phyloP scores from a whole-genome alignment of 2,797 vertebrate genomes.

The Coendou prehensilis region DNA sequence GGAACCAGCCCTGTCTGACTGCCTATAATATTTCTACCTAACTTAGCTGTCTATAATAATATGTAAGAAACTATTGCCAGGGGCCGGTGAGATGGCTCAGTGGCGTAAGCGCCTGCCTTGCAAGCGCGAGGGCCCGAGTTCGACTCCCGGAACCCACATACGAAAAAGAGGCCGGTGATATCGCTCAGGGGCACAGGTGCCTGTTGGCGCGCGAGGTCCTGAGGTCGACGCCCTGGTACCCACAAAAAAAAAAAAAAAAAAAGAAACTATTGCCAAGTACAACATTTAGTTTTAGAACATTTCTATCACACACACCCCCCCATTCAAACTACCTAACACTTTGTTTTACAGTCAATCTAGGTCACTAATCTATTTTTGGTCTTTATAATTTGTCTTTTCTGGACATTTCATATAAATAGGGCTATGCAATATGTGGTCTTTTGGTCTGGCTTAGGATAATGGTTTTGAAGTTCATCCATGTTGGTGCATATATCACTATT shows the following conservation, averaged over 20 bases:
- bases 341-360: not conserved
- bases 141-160: no score
- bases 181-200: no score
- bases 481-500: not conserved
- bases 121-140: no score
- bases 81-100: no score
- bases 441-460: not conserved
- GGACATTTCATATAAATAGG: not conserved
- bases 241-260: no score
- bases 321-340: not conserved
- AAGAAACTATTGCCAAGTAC: not conserved
- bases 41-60: no score
- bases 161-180: no score
- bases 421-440: not conserved
- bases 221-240: no score
- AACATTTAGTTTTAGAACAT: not conserved
- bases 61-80: not conserved
- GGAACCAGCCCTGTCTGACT: no score
- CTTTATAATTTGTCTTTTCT: conserved; percentile 1
- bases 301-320: not conserved
- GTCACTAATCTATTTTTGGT: conserved; percentile 3
- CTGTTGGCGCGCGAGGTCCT: no score
- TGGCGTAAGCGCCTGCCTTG: no score
- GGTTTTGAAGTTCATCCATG: not conserved
- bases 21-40: no score